These are phyloP conservation scores for Agonopterix heracliana DNA, from an alignment of 2,888 invertebrate genomes.

Conservation along the genomic window DNA sequence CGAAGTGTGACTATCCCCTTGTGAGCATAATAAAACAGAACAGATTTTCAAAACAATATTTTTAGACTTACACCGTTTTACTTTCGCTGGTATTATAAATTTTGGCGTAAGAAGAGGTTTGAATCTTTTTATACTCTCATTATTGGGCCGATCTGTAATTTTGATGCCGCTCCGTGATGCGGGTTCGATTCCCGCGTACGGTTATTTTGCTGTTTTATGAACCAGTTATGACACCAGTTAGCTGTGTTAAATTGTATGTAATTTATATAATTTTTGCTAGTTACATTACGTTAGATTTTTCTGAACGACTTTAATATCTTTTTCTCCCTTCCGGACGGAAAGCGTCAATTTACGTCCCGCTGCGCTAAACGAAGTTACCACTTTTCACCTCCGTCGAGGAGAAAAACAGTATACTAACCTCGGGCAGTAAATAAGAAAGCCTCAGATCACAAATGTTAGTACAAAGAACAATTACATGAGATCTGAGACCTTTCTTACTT, in stretches of 20 bases:
- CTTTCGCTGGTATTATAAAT: constrained; percentile 14
- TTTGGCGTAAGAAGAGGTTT: constrained; percentile 19
- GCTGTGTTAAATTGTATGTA: constrained; percentile 5
- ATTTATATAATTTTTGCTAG: not conserved
- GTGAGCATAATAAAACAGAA: too few species aligned
- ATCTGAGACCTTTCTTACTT: too few species aligned
- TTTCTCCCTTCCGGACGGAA: too few species aligned
- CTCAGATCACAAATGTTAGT: too few species aligned
- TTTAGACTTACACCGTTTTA: constrained; percentile 3
- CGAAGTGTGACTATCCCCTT: too few species aligned
- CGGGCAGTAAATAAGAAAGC: too few species aligned
- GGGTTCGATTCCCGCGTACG: constrained; percentile 10
- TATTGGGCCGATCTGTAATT: constrained; percentile 22
- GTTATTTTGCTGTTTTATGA: constrained; percentile 5
- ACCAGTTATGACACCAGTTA: constrained; percentile 10
- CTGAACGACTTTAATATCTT: too few species aligned
- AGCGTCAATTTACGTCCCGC: too few species aligned
- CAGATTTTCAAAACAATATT: not conserved
- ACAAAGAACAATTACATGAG: too few species aligned
- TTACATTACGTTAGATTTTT: not conserved
- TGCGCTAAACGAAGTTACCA: too few species aligned
- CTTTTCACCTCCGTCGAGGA: too few species aligned
- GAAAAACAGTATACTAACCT: too few species aligned
- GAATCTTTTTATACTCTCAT: constrained; percentile 17
- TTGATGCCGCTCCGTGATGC: constrained; percentile 11